Evolutionary conservation across 2,797 vertebrate species (phyloP).

Genomic region (Forpus xanthops): DNA sequence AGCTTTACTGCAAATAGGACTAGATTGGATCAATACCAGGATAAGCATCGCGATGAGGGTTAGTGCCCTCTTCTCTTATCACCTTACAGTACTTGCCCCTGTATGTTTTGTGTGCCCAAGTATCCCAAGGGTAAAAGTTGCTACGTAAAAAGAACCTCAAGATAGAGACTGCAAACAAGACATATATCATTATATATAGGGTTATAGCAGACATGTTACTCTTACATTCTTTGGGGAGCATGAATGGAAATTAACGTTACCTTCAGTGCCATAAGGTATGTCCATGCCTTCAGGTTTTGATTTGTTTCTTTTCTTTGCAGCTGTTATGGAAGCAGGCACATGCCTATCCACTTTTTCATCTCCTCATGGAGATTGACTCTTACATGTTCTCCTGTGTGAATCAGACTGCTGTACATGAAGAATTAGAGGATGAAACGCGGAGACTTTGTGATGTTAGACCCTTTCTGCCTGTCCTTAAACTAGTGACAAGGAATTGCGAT

Average conservation of each 20-base stretch:
- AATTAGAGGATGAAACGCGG: slow-evolving; percentile 93
- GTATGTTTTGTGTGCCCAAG: too few species aligned
- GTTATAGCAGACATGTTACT: neutral
- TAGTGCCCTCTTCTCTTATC: neutral
- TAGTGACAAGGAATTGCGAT: slow-evolving; percentile 92
- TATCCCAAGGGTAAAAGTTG: too few species aligned
- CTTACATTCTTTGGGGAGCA: neutral
- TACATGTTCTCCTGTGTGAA: slow-evolving; percentile 99
- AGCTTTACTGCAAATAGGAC: neutral
- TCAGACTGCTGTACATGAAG: slow-evolving; percentile 95
- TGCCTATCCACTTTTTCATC: slow-evolving; percentile 90
- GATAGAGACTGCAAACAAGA: neutral
- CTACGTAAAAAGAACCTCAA: neutral
- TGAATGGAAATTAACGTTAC: neutral
- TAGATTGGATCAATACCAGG: neutral
- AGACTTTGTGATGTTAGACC: slow-evolving; percentile 95
- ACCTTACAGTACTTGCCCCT: neutral
- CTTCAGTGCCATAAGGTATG: neutral
- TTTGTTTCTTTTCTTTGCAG: slow-evolving; percentile 67
- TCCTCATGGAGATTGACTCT: slow-evolving; percentile 93
- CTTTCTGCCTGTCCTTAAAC: slow-evolving; percentile 93
- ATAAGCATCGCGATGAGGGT: neutral
- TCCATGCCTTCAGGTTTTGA: neutral
- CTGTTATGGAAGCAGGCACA: slow-evolving; percentile 97
- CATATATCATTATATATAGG: neutral